These are phyloP conservation scores for Lepidurus apus DNA, from an alignment of 1,140 invertebrate species.

Conservation along the genomic window DNA sequence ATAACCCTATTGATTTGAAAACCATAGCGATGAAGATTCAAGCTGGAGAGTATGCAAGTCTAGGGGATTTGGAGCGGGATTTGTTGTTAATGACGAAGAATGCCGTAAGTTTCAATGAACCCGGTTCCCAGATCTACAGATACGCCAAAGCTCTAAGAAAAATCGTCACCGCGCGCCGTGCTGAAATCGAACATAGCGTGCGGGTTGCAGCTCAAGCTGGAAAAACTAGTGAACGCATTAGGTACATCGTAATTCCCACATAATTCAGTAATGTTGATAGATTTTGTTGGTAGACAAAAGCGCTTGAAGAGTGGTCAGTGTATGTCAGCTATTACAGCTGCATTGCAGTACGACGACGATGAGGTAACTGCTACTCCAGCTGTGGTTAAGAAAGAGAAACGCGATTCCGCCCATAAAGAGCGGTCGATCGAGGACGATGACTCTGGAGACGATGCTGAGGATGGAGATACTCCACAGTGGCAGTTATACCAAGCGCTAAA, in stretches of 20 bases:
- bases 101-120: constrained; percentile 93
- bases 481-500: constrained; percentile 70
- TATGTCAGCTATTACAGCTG: constrained; percentile 54
- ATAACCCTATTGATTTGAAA: constrained; percentile 90
- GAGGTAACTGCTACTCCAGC: constrained; percentile 40
- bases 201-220: constrained; percentile 41
- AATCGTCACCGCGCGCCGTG: constrained; percentile 49
- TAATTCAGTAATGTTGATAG: constrained; percentile 10
- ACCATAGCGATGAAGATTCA: constrained; percentile 89
- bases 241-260: not conserved
- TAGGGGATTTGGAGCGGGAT: constrained; percentile 85
- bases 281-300: constrained; percentile 42
- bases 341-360: constrained; percentile 52
- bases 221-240: constrained; percentile 45
- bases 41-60: constrained; percentile 63
- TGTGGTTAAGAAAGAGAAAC: constrained; percentile 52
- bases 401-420: constrained; percentile 58
- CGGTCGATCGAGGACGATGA: constrained; percentile 49
- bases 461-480: constrained; percentile 63
- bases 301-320: constrained; percentile 47
- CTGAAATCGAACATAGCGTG: constrained; percentile 55
- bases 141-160: constrained; percentile 86
- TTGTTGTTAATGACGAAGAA: constrained; percentile 87
- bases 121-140: constrained; percentile 93
- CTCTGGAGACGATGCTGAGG: constrained; percentile 43